Conservation (phyloP, 2,113 vertebrate species). For the Philantomba maxwellii region DNA sequence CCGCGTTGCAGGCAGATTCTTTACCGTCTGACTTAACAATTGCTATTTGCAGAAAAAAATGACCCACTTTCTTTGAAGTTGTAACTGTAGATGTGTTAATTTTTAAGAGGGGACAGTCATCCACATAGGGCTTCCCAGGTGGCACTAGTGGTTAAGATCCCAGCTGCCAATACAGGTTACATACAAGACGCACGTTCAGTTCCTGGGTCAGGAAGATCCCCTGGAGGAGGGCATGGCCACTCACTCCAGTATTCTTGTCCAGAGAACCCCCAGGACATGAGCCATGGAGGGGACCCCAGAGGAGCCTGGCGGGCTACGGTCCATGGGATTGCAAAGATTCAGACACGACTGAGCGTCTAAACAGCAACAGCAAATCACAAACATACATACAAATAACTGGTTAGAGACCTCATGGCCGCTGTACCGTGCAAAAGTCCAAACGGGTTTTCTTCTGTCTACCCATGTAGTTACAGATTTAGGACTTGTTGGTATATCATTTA, state of each 20-base stretch:
- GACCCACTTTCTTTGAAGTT: background rate
- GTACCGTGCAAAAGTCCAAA: rapidly evolving
- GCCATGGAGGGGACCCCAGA: background rate
- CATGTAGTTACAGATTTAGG: background rate
- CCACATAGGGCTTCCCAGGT: background rate
- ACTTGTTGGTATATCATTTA: no score
- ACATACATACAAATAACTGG: background rate
- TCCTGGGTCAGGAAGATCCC: background rate
- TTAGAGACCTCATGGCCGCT: background rate
- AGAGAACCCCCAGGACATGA: background rate
- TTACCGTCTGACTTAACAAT: background rate
- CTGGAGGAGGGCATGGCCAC: background rate
- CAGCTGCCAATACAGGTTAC: background rate
- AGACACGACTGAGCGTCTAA: rapidly evolving
- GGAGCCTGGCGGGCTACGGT: rapidly evolving
- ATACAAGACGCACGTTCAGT: rapidly evolving
- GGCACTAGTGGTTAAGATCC: background rate
- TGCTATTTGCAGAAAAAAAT: background rate
- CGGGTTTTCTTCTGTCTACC: background rate
- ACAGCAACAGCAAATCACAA: background rate
- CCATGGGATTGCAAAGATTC: background rate
- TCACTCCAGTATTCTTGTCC: background rate
- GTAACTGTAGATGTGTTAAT: background rate
- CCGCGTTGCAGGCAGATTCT: background rate
- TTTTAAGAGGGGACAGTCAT: background rate